Conservation (phyloP, 2,113 vertebrate genomes). For the Mustela lutreola region DNA sequence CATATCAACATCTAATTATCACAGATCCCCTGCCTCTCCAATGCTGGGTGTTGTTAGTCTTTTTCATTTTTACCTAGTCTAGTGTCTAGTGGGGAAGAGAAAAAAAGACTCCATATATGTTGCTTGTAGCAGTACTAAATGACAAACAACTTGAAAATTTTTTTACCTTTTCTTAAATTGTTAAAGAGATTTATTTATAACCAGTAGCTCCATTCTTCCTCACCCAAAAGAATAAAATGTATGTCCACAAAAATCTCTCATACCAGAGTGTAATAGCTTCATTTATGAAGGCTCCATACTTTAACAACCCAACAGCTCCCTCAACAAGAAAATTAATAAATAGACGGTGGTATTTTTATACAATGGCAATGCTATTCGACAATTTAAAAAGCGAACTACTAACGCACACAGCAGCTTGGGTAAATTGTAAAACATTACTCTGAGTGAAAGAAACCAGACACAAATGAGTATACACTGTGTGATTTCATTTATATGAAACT, state of each 20-base stretch:
- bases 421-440: background rate
- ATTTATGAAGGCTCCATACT: background rate
- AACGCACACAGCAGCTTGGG: background rate
- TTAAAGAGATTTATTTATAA: background rate
- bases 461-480: background rate
- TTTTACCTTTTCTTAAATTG: conserved; percentile 11
- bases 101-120: background rate
- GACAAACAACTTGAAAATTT: background rate
- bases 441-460: background rate
- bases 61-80: background rate
- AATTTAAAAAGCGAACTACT: background rate
- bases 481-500: background rate
- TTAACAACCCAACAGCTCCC: background rate
- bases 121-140: background rate
- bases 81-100: background rate
- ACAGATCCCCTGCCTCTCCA: background rate
- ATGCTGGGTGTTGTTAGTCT: background rate
- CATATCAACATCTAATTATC: background rate
- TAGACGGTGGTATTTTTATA: background rate
- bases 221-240: background rate
- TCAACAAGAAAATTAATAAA: background rate
- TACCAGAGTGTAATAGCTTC: background rate
- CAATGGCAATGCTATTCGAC: background rate
- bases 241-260: background rate
- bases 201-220: background rate